Evolutionary conservation across 2,797 vertebrate genomes (phyloP).

Genomic region (Coreius guichenoti): DNA sequence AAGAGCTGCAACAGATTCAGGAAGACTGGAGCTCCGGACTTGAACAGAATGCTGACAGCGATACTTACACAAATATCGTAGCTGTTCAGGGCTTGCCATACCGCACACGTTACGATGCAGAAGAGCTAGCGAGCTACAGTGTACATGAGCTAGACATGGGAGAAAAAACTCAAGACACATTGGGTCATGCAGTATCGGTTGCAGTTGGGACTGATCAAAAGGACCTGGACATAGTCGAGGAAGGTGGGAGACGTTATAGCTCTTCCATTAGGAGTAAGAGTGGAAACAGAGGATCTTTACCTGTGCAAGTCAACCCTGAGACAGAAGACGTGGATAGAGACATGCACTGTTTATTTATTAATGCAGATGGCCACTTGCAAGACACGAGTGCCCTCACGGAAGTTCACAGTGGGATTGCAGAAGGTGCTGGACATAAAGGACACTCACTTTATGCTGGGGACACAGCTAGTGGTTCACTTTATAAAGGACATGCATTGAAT

Average conservation of each 20-base stretch:
- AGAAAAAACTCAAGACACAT: slow-evolving; percentile 63
- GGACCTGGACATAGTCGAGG: slow-evolving; percentile 61
- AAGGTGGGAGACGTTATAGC: slow-evolving; percentile 67
- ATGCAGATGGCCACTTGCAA: slow-evolving; percentile 81
- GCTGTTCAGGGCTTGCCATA: slow-evolving; percentile 70
- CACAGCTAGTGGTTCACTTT: slow-evolving; percentile 56
- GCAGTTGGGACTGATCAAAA: slow-evolving; percentile 69
- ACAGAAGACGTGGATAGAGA: slow-evolving; percentile 67
- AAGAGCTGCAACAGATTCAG: slow-evolving; percentile 72
- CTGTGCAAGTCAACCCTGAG: slow-evolving; percentile 63
- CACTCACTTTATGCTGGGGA: slow-evolving; percentile 63
- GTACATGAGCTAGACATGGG: slow-evolving; percentile 69
- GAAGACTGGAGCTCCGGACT: slow-evolving; percentile 72
- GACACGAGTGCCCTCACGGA: slow-evolving; percentile 69
- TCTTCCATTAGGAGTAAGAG: slow-evolving; percentile 57
- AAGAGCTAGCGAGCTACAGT: slow-evolving; percentile 71
- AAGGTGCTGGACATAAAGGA: slow-evolving; percentile 61
- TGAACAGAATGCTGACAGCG: slow-evolving; percentile 67
- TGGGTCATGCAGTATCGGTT: slow-evolving; percentile 67
- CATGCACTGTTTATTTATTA: slow-evolving; percentile 80
- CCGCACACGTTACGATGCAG: slow-evolving; percentile 71
- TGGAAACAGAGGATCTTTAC: slow-evolving; percentile 42
- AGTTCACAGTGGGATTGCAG: slow-evolving; percentile 58
- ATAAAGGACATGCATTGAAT: slow-evolving; percentile 73
- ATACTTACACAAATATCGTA: slow-evolving; percentile 61